Conservation (phyloP, 2,888 invertebrate species). For the Zygothrica quintamaculata region DNA sequence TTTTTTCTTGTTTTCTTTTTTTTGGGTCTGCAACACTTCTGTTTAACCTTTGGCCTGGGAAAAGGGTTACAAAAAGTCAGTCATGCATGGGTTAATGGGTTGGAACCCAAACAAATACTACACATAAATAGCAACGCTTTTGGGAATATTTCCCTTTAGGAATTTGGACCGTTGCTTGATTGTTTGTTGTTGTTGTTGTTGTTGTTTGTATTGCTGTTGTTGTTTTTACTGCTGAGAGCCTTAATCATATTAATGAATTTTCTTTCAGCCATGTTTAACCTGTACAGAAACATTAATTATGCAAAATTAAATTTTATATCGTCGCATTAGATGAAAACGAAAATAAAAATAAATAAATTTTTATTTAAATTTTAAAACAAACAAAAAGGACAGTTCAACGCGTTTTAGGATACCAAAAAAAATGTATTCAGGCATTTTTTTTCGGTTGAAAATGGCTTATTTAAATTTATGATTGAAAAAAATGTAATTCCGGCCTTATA, state of each 20-base stretch:
- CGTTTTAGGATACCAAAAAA: slow-evolving; percentile 20
- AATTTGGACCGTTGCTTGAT: slow-evolving; percentile 19
- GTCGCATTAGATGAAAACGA: slow-evolving; percentile 65
- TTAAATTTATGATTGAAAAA: slow-evolving; percentile 75
- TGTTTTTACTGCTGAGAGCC: slow-evolving; percentile 34
- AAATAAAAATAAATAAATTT: slow-evolving; percentile 32
- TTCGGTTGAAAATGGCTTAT: slow-evolving; percentile 55
- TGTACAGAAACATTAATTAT: slow-evolving; percentile 71
- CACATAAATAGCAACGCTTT: slow-evolving; percentile 58
- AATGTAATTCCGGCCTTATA: slow-evolving; percentile 52
- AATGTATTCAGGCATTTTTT: slow-evolving; percentile 14
- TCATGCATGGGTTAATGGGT: slow-evolving; percentile 61
- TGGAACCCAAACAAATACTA: slow-evolving; percentile 59
- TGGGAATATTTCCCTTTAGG: slow-evolving; percentile 23
- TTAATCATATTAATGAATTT: slow-evolving; percentile 75
- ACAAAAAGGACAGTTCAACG: slow-evolving; percentile 40
- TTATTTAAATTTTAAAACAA: slow-evolving; percentile 1
- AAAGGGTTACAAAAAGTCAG: slow-evolving; percentile 54
- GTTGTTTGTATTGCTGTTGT: slow-evolving; percentile 31
- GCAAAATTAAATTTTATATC: slow-evolving; percentile 78
- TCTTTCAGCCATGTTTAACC: slow-evolving; percentile 56
- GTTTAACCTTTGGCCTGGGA: slow-evolving; percentile 20
- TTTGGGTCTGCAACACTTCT: slow-evolving; percentile 1
- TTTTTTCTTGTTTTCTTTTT: slow-evolving; percentile 15
- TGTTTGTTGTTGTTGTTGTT: slow-evolving; percentile 28